Base-by-base conservation (phyloP, 1,140 invertebrate genomes). In the Diorhabda elongata region DNA sequence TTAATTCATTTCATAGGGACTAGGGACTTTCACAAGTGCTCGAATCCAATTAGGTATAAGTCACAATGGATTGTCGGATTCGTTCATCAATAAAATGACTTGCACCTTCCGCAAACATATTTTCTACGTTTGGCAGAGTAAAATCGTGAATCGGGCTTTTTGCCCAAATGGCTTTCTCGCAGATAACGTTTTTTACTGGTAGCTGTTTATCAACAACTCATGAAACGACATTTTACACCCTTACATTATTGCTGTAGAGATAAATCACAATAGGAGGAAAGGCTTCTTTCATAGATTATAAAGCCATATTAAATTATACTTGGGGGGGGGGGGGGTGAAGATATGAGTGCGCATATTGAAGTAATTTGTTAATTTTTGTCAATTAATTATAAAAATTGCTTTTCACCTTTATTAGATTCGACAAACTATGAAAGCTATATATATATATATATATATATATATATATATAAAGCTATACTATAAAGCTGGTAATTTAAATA, bases 21-120 rank as follows among this genome's bases (percentile, higher is more conserved):
- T 52, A 52, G 47, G 47, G 47, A 61, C 63, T 47, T 67, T 68
- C 58, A 58, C 63, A 65, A 67, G 58, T 69, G 67, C 68, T 72
- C 67, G 65, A 69, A 66, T 72, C 71, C 71, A 72, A 72, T 72
- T 72, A 72, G 64, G 67, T 60, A 69, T 67, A 72, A 72, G 71
- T 72, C 71, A 72, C 71, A 69, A 72, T 65, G 63, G 68, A 72
- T 72, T 72, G 71, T 69, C 52, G 65, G 59, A 66, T 56, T 72
- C 68, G 44, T 69, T 58, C 71, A 72, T 72, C 71, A 72, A 61
- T 69, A 67, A 66, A 64, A 69, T 72, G 71, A 72, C 71, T 72
- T 72, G 71, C 71, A 64, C 63, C 65, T 71, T 66, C 59, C 5
- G 44, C 42, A 43, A 64, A 72, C 71, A 72, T 72, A 72, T 72